Percentiles rank a stretch among this genome's conserved stretches.
These are phyloP conservation scores for Drosophila littoralis DNA, from an alignment of 1,140 invertebrate genomes.

Conservation along the genomic window DNA sequence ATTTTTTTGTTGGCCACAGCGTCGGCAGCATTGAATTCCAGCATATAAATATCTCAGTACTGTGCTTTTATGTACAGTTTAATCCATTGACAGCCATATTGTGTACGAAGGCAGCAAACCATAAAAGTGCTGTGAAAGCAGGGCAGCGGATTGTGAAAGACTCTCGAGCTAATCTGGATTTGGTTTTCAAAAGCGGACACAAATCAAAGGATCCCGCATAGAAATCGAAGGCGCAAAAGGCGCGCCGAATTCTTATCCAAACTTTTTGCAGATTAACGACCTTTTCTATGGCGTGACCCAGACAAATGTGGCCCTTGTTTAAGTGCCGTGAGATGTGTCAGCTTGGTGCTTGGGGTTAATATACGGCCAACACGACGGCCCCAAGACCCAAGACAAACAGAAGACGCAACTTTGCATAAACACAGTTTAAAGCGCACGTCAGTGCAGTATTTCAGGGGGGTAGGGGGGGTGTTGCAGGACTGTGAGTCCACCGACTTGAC, in stretches of 20 bases:
- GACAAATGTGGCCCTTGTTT: slow-evolving; percentile 15
- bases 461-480: not conserved
- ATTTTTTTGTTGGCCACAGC: not conserved
- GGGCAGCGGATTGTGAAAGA: not conserved
- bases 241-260: slow-evolving; percentile 11
- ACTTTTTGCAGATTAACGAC: slow-evolving; percentile 47
- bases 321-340: slow-evolving; percentile 14
- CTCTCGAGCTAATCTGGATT: slow-evolving; percentile 8
- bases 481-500: not conserved
- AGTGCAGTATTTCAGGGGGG: no score
- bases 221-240: slow-evolving; percentile 23
- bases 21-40: not conserved
- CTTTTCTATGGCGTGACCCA: slow-evolving; percentile 11
- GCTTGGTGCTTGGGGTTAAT: slow-evolving; percentile 21
- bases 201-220: slow-evolving; percentile 28
- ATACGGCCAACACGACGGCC: slow-evolving; percentile 21
- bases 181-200: not conserved
- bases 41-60: slow-evolving; percentile 1
- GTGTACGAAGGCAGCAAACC: no score
- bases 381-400: slow-evolving; percentile 4
- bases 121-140: no score
- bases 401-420: slow-evolving; percentile 26
- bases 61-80: slow-evolving; percentile 1
- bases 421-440: slow-evolving; percentile 3
- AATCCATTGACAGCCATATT: not conserved